Conservation (phyloP, 2,888 invertebrate species). For the Cheilosia soror region DNA sequence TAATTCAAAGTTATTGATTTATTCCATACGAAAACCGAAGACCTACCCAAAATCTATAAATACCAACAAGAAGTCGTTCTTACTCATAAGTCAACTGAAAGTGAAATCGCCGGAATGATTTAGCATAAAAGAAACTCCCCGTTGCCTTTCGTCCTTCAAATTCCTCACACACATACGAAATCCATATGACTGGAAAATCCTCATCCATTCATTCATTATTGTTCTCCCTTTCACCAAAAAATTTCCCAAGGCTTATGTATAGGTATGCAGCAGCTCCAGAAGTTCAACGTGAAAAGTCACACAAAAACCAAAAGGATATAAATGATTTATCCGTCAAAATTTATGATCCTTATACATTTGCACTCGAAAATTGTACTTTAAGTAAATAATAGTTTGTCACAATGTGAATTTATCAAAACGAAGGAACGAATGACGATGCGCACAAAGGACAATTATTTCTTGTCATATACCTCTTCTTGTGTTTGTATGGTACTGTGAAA, state of each 20-base stretch:
- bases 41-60: background rate
- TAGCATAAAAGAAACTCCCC: slow-evolving; percentile 28
- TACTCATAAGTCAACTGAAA: slow-evolving; percentile 40
- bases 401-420: slow-evolving; percentile 61
- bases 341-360: slow-evolving; percentile 60
- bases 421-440: background rate
- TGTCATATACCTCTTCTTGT: background rate
- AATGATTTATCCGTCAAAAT: slow-evolving; percentile 30
- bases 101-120: slow-evolving; percentile 58
- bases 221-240: slow-evolving; percentile 17
- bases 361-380: slow-evolving; percentile 41
- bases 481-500: slow-evolving; percentile 1
- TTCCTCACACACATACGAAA: slow-evolving; percentile 6
- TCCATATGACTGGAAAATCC: slow-evolving; percentile 3
- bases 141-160: slow-evolving; percentile 15
- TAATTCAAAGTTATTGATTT: slow-evolving; percentile 29
- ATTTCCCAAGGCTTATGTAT: background rate
- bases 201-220: slow-evolving; percentile 43
- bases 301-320: slow-evolving; percentile 13
- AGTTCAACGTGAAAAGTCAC: background rate
- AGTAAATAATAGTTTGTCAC: slow-evolving; percentile 61
- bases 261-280: background rate
- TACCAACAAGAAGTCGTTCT: background rate
- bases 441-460: slow-evolving; percentile 36
- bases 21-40: background rate